Base-by-base conservation (phyloP, 2,888 invertebrate species). In the Nysson spinosus region DNA sequence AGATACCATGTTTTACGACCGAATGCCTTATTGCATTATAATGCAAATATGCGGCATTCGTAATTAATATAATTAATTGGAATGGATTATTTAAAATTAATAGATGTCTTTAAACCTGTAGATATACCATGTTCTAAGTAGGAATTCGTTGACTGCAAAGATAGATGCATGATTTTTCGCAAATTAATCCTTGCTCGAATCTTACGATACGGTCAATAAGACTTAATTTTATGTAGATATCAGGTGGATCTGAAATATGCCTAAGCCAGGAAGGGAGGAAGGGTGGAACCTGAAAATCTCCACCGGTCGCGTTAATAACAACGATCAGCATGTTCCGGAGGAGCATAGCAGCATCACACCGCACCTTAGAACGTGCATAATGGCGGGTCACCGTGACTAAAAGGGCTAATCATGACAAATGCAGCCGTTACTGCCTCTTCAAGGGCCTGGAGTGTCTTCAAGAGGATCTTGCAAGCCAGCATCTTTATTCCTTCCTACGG, bases 351-450 rank as follows among this genome's bases (percentile, higher is more conserved):
- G 55, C 42, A 64, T 56, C 43, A 46, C 40, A 42, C 28, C 42
- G 52, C 67, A 43, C 58, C 70, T 56, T 52, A 51, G 43, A 62
- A 67, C 69, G 67, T 54, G 76, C 71, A 76, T 79, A 80, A 78
- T 68, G 79, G 70, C 69, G 79, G 80, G 77, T 79, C 78, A 80
- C 80, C 82, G 79, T 84, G 82, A 85, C 84, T 83, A 85, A 85
- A 83, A 79, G 77, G 80, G 77, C 83, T 85, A 84, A 84, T 85
- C 85, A 80, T 84, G 85, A 85, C 82, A 84, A 85, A 85, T 84
- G 84, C 74, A 72, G 69, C 72, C 75, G 77, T 77, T 77, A 68
- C 69, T 64, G 69, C 56, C 69, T 75, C 64, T 60, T 67, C 64
- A 64, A 69, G 63, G 66, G 58, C 49, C 66, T 28, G 50, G 32